phyloP scores from a whole-genome alignment of 2,113 vertebrate genomes.

The Mola mola region DNA sequence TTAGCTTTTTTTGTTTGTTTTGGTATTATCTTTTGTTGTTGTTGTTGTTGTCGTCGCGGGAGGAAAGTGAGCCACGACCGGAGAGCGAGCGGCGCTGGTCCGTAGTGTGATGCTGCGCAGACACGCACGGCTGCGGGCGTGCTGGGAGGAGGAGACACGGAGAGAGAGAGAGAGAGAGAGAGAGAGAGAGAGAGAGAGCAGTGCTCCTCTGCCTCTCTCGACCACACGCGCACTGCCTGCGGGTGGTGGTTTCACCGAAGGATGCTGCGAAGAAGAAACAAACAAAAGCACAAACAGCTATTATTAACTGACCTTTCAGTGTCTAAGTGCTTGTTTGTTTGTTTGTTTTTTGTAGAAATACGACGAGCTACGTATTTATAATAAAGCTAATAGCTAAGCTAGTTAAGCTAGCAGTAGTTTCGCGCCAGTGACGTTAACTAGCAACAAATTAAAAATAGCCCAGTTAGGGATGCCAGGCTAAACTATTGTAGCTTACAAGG shows the following conservation, averaged over 20 bases:
- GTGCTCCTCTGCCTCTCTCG: not conserved
- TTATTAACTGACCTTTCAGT: no score
- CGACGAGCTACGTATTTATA: no score
- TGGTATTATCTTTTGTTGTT: not conserved
- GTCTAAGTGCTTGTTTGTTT: no score
- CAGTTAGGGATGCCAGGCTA: no score
- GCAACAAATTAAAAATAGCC: no score
- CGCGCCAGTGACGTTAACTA: no score
- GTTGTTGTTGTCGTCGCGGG: constrained; percentile 10
- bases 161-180: constrained; percentile 37
- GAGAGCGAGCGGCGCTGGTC: constrained; percentile 55
- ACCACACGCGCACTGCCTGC: constrained; percentile 7
- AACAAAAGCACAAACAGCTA: not conserved
- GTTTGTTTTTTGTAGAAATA: no score
- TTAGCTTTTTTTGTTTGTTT: not conserved
- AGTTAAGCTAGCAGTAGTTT: no score
- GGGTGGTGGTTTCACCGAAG: not conserved
- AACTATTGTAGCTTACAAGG: no score
- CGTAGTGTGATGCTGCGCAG: constrained; percentile 61
- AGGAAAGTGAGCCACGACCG: constrained; percentile 34
- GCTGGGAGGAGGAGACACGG: constrained; percentile 57
- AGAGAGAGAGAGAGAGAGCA: constrained; percentile 17
- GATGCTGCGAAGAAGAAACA: not conserved
- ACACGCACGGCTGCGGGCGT: constrained; percentile 58
- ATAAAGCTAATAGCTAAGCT: no score